Conservation (phyloP, 2,797 vertebrate genomes). For the Argentina silus region DNA sequence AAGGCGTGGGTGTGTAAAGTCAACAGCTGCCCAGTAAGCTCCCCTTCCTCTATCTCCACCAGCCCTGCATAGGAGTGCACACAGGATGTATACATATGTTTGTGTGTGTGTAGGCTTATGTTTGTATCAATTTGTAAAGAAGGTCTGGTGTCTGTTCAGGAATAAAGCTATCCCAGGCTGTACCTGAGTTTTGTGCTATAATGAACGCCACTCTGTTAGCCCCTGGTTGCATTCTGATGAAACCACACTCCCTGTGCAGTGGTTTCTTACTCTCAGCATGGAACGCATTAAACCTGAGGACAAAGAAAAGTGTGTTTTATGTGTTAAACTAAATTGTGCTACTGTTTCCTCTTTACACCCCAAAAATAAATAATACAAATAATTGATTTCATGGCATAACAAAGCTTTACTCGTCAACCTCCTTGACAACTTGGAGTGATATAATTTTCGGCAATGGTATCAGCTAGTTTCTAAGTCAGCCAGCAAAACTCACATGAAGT, state of each 20-base stretch:
- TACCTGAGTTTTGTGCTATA: conserved; percentile 96
- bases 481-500: conserved; percentile 85
- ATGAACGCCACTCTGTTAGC: conserved; percentile 94
- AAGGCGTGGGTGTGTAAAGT: conserved; percentile 85
- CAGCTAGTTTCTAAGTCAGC: neutral
- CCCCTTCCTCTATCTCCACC: conserved; percentile 95
- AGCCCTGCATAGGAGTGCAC: conserved; percentile 77
- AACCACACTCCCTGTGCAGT: conserved; percentile 92
- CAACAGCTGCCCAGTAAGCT: conserved; percentile 87
- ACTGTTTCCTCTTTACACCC: too few relatives aligned
- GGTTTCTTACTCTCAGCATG: conserved; percentile 89
- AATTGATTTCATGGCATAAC: too few relatives aligned
- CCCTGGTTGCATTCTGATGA: conserved; percentile 90
- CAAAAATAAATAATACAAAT: too few relatives aligned
- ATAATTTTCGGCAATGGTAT: neutral
- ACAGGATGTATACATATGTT: neutral
- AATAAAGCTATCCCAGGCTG: neutral
- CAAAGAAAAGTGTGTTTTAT: neutral
- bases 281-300: conserved; percentile 89
- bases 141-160: neutral
- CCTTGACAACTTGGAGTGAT: neutral
- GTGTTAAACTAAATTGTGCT: too few relatives aligned
- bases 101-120: neutral
- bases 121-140: neutral
- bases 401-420: too few relatives aligned